Evolutionary conservation across 2,888 invertebrate species (phyloP).

Genomic region (Nycteola revayana): DNA sequence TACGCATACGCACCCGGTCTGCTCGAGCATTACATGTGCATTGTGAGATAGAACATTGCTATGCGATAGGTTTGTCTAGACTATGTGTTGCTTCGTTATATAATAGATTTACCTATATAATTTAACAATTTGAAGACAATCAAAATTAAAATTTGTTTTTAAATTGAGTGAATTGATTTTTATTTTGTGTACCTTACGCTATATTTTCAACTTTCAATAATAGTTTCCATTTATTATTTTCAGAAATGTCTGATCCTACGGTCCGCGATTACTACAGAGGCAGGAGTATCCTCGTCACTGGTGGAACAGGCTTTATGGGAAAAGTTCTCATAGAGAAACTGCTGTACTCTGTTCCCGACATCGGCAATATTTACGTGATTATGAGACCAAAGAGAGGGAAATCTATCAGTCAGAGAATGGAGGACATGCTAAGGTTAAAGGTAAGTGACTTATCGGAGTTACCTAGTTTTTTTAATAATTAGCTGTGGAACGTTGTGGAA

Average conservation of each 20-base stretch:
- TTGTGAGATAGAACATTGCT: too few species aligned
- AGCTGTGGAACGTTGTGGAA: too few species aligned
- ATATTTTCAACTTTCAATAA: too few species aligned
- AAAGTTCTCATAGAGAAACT: conserved; percentile 84
- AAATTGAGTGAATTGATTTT: too few species aligned
- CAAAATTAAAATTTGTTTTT: too few species aligned
- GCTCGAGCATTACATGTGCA: too few species aligned
- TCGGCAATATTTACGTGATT: conserved; percentile 83
- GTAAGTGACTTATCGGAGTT: too few species aligned
- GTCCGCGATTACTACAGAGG: conserved; percentile 83
- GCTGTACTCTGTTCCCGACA: conserved; percentile 81
- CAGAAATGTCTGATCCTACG: conserved; percentile 62
- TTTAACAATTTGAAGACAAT: not conserved
- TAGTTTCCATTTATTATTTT: conserved; percentile 7
- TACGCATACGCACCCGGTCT: too few species aligned
- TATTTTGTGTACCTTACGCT: too few species aligned
- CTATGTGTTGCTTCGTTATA: too few species aligned
- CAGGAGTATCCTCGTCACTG: conserved; percentile 82
- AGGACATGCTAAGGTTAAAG: conserved; percentile 84
- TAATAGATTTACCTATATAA: not conserved
- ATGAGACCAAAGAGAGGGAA: conserved; percentile 84
- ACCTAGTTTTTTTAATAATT: too few species aligned
- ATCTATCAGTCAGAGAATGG: conserved; percentile 79
- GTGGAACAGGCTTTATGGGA: conserved; percentile 85
- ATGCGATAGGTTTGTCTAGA: too few species aligned